Evolutionary conservation across 2,113 vertebrate species (phyloP).

Genomic region (Emydura subglobosa): DNA sequence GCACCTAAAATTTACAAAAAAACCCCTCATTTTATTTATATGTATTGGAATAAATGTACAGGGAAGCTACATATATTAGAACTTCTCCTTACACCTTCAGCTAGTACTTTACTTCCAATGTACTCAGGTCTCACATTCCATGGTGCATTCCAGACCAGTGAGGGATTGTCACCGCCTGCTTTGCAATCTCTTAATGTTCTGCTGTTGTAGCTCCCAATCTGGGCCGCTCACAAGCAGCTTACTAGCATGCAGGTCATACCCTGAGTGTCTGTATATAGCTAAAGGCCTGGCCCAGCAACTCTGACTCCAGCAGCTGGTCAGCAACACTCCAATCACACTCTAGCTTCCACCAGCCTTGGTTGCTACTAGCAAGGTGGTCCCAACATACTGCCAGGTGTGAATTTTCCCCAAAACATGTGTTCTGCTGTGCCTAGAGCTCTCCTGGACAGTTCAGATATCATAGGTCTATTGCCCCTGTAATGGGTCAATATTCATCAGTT

Average conservation of each 20-base stretch:
- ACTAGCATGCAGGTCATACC: not conserved
- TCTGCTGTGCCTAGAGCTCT: not conserved
- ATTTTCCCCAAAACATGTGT: not conserved
- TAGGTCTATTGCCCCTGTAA: not conserved
- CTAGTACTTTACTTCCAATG: not conserved
- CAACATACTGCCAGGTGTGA: not conserved
- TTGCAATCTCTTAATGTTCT: too few relatives aligned
- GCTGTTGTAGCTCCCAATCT: too few relatives aligned
- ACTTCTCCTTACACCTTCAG: not conserved
- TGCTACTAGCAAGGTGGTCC: not conserved
- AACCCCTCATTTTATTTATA: not conserved
- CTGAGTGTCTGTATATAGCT: not conserved
- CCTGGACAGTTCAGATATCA: not conserved
- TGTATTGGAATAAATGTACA: not conserved
- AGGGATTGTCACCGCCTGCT: not conserved
- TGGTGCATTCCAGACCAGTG: not conserved
- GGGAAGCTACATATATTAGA: not conserved
- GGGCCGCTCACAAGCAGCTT: not conserved
- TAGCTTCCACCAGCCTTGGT: not conserved
- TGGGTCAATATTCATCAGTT: not conserved
- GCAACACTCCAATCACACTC: not conserved
- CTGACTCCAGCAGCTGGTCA: not conserved
- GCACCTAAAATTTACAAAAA: not conserved
- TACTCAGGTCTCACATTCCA: not conserved
- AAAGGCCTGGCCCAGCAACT: not conserved